These are phyloP conservation scores for Abramis brama DNA, from an alignment of 2,113 vertebrate genomes.

Conservation along the genomic window DNA sequence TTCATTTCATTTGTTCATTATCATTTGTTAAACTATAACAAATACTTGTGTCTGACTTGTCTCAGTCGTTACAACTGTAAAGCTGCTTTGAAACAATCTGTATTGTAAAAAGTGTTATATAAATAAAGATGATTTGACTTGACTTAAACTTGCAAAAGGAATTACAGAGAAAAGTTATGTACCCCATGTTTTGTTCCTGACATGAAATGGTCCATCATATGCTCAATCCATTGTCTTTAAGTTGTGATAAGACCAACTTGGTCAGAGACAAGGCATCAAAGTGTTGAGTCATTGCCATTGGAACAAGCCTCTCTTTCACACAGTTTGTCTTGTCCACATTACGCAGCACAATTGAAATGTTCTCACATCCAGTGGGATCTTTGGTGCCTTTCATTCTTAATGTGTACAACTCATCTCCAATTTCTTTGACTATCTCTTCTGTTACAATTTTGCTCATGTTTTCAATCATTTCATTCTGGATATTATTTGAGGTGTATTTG, in stretches of 20 bases:
- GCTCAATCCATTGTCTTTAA: conserved; percentile 28
- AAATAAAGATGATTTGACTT: too few relatives aligned
- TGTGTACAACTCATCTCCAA: not conserved
- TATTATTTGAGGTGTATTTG: conserved; percentile 31
- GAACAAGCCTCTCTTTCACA: conserved; percentile 35
- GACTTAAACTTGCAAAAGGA: too few relatives aligned
- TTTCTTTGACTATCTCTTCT: not conserved
- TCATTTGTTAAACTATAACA: too few relatives aligned
- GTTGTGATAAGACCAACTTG: conserved; percentile 23
- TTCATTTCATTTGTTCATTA: too few relatives aligned
- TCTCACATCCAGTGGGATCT: conserved; percentile 22
- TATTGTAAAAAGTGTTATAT: not conserved
- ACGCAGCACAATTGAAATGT: conserved; percentile 29
- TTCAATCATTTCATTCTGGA: conserved; percentile 31
- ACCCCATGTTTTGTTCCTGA: not conserved
- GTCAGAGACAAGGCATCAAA: conserved; percentile 40
- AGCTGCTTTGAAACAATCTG: not conserved
- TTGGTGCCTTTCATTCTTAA: conserved; percentile 39
- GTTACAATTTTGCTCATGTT: conserved; percentile 15
- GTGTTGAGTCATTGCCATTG: conserved; percentile 24
- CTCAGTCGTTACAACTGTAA: too few relatives aligned
- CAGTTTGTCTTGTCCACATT: conserved; percentile 34
- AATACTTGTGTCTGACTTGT: too few relatives aligned
- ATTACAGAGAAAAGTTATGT: too few relatives aligned
- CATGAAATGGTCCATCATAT: conserved; percentile 10